A percentile compares a stretch with the other conserved stretches of the same genome.
Evolutionary conservation across 2,113 vertebrate species (phyloP).

Genomic region (Spea multiplicata): DNA sequence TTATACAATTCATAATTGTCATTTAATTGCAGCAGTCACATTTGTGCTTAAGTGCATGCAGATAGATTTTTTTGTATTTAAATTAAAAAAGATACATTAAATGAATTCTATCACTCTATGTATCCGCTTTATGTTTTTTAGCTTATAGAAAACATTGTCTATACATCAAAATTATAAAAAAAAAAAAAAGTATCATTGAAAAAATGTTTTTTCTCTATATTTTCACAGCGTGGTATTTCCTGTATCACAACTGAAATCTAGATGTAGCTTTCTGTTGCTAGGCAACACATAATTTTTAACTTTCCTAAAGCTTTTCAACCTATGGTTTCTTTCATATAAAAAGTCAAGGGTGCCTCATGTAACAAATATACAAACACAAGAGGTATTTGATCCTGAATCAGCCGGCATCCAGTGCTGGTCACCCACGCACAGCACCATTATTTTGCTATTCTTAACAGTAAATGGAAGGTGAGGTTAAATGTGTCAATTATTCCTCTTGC

Average conservation of each 20-base stretch:
- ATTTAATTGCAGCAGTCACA: no score
- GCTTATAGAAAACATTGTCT: slow-evolving; percentile 12
- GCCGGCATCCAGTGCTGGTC: slow-evolving; percentile 5
- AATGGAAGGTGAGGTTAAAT: slow-evolving; percentile 22
- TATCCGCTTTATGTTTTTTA: no score
- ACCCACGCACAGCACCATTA: slow-evolving; percentile 24
- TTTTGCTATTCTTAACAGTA: slow-evolving; percentile 17
- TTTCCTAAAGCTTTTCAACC: slow-evolving; percentile 50
- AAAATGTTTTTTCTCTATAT: slow-evolving; percentile 39
- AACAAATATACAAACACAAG: slow-evolving; percentile 50
- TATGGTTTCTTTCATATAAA: slow-evolving; percentile 53
- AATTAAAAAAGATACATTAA: no score
- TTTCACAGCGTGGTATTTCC: slow-evolving; percentile 54
- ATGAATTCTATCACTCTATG: no score
- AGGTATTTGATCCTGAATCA: slow-evolving; percentile 60
- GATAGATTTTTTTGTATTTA: no score
- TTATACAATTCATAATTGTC: no score
- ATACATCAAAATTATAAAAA: slow-evolving; percentile 25
- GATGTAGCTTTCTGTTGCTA: slow-evolving; percentile 64
- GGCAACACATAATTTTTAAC: slow-evolving; percentile 63
- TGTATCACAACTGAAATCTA: slow-evolving; percentile 50
- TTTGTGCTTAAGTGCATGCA: no score
- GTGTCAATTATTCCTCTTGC: slow-evolving; percentile 21
- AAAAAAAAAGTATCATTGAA: slow-evolving; percentile 58
- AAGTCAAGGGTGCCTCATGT: slow-evolving; percentile 57